Conservation (phyloP, 2,113 vertebrate species). For the Erythrocebus patas region DNA sequence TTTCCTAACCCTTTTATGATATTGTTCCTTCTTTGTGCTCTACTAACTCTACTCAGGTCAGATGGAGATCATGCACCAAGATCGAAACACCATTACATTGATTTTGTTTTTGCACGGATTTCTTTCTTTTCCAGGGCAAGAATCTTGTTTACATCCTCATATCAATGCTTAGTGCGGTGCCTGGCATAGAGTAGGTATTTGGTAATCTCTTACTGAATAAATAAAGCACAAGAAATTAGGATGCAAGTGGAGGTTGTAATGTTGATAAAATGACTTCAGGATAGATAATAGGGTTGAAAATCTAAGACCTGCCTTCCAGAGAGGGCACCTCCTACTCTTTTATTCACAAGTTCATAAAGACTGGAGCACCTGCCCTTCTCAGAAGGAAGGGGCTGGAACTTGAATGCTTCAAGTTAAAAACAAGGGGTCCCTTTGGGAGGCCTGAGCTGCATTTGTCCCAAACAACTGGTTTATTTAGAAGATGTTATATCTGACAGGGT, state of each 20-base stretch:
- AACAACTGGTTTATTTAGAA: not conserved
- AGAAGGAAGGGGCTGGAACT: not conserved
- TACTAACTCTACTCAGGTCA: not conserved
- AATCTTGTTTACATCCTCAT: not conserved
- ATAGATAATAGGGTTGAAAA: not conserved
- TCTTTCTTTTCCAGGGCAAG: not conserved
- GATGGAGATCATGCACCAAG: not conserved
- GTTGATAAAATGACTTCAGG: not conserved
- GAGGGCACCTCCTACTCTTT: accelerated
- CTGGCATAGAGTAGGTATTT: not conserved
- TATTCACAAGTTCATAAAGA: no score
- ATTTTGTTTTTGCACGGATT: not conserved
- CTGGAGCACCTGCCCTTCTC: not conserved
- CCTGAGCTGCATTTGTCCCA: not conserved
- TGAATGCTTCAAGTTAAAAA: not conserved
- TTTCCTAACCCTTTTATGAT: not conserved
- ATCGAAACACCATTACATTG: not conserved
- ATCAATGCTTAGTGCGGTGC: no score
- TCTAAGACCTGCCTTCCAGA: not conserved
- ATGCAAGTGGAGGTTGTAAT: not conserved
- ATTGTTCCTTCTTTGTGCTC: not conserved
- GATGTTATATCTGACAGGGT: not conserved
- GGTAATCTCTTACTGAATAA: not conserved
- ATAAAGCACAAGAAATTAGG: not conserved
- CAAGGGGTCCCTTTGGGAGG: not conserved